These are phyloP conservation scores for Helicolenus hilgendorfi DNA, from an alignment of 2,797 vertebrate genomes.

Conservation along the genomic window DNA sequence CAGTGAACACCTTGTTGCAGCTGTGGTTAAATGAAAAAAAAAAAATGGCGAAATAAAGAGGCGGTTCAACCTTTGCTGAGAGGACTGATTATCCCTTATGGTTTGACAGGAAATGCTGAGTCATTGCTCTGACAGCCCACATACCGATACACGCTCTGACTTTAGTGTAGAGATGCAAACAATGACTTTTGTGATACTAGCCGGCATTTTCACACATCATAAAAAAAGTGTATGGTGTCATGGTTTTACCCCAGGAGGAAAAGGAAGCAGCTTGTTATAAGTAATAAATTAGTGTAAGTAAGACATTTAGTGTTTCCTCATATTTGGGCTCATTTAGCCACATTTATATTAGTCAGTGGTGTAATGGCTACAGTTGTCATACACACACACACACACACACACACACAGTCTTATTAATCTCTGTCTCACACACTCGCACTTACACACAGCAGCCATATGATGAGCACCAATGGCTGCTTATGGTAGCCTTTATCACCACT, in stretches of 20 bases:
- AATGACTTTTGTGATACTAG: background rate
- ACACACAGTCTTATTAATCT: background rate
- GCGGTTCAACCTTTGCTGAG: background rate
- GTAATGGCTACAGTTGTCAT: background rate
- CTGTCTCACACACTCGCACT: background rate
- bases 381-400: background rate
- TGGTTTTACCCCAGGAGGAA: background rate
- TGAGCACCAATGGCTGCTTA: background rate
- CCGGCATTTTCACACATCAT: background rate
- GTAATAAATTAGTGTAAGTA: no score
- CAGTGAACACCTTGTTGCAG: background rate
- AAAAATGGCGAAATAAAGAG: background rate
- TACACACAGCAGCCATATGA: background rate
- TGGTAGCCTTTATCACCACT: background rate
- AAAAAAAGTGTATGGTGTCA: background rate
- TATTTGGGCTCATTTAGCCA: background rate
- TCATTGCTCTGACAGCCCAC: background rate
- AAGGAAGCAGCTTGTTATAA: background rate
- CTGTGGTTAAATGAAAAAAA: background rate
- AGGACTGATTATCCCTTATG: background rate
- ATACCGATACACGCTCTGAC: background rate
- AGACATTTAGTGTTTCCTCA: background rate
- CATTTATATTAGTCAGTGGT: background rate
- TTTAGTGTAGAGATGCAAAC: background rate
- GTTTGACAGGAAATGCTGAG: constrained; percentile 16